Conservation (phyloP, 2,797 vertebrate species). For the Chromis chromis region DNA sequence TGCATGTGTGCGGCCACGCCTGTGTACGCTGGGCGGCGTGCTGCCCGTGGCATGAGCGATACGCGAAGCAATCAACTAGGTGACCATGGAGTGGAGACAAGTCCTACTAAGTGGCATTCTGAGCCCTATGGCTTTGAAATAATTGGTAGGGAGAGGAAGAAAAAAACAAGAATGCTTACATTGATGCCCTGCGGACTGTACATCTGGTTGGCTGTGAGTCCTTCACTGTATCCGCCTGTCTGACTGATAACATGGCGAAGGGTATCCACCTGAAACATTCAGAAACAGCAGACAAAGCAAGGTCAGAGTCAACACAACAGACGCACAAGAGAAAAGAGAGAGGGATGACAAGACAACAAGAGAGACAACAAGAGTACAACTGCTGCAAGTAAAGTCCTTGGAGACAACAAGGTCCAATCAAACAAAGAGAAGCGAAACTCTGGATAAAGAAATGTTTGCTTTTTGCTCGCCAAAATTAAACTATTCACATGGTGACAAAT, state of each 20-base stretch:
- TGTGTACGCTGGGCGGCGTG: conserved; percentile 73
- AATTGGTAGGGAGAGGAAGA: conserved; percentile 87
- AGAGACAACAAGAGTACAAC: conserved; percentile 52
- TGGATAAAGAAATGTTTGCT: conserved; percentile 12
- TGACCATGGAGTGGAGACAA: conserved; percentile 88
- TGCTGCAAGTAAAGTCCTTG: conserved; percentile 25
- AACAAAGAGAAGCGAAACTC: conserved; percentile 12
- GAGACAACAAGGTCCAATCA: conserved; percentile 42
- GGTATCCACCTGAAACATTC: conserved; percentile 95
- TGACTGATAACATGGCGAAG: conserved; percentile 99
- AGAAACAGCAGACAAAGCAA: conserved; percentile 82
- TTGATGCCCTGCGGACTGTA: conserved; percentile 99
- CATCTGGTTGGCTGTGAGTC: conserved; percentile 98
- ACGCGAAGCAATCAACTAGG: conserved; percentile 88
- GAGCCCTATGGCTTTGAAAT: conserved; percentile 93
- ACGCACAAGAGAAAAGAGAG: conserved; percentile 44
- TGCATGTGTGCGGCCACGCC: conserved; percentile 76
- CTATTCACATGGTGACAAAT: conserved; percentile 12
- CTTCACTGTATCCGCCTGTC: conserved; percentile 99
- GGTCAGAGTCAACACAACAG: conserved; percentile 72
- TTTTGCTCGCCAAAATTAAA: conserved; percentile 28
- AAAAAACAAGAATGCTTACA: conserved; percentile 85
- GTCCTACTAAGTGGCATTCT: conserved; percentile 90
- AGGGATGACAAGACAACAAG: conserved; percentile 56
- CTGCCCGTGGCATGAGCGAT: conserved; percentile 85